Percentiles rank a stretch among this genome's conserved stretches.
These are phyloP conservation scores for Ctenopoma kingsleyae DNA, from an alignment of 2,797 vertebrate species.

Conservation along the genomic window DNA sequence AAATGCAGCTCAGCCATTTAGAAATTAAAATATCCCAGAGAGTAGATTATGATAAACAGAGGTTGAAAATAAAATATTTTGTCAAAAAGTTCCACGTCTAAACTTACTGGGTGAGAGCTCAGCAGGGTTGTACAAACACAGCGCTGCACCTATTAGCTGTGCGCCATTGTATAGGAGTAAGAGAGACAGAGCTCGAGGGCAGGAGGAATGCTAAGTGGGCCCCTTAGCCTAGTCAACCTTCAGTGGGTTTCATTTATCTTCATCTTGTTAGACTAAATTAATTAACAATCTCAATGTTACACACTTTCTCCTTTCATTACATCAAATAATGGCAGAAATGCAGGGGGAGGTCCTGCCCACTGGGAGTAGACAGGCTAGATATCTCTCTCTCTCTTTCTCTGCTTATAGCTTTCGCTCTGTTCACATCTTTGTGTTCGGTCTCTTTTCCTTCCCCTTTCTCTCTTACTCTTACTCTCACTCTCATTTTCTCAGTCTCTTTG, in stretches of 20 bases:
- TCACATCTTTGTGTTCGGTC: slow-evolving; percentile 40
- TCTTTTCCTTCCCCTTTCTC: slow-evolving; percentile 64
- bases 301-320: slow-evolving; percentile 99
- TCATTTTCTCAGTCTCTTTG: slow-evolving; percentile 64
- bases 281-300: slow-evolving; percentile 98
- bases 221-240: slow-evolving; percentile 91
- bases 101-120: slow-evolving; percentile 57
- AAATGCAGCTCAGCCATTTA: slow-evolving; percentile 29
- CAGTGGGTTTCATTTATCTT: slow-evolving; percentile 98
- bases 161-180: slow-evolving; percentile 76
- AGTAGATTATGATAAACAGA: slow-evolving; percentile 22
- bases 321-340: slow-evolving; percentile 95
- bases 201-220: slow-evolving; percentile 91
- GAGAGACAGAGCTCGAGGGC: slow-evolving; percentile 75
- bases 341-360: slow-evolving; percentile 85
- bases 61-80: slow-evolving; percentile 41
- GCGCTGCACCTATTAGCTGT: slow-evolving; percentile 76
- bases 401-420: slow-evolving; percentile 12
- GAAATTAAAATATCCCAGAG: slow-evolving; percentile 26
- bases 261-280: slow-evolving; percentile 99
- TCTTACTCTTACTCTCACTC: slow-evolving; percentile 42
- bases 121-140: slow-evolving; percentile 66
- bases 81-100: slow-evolving; percentile 42
- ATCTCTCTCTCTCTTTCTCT: slow-evolving; percentile 62
- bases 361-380: slow-evolving; percentile 82